These are phyloP conservation scores for Aleiodes testaceus DNA, from an alignment of 2,888 invertebrate genomes.

Conservation along the genomic window DNA sequence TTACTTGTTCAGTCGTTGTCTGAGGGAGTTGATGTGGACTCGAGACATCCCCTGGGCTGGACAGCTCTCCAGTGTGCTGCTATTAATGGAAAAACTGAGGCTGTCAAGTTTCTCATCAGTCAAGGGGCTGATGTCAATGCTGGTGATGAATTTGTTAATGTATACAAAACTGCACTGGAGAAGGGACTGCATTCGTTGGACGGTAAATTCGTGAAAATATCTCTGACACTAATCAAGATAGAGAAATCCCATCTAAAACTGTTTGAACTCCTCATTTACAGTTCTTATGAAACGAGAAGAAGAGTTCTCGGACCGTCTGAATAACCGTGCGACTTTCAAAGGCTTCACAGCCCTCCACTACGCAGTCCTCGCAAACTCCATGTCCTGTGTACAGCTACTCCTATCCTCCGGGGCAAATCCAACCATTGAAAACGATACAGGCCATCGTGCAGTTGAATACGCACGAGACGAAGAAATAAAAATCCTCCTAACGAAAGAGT, in stretches of 20 bases:
- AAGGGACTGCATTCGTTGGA: conserved; percentile 83
- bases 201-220: too few relatives aligned
- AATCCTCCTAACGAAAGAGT: conserved; percentile 77
- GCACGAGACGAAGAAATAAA: conserved; percentile 79
- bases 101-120: conserved; percentile 78
- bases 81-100: conserved; percentile 81
- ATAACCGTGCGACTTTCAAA: conserved; percentile 83
- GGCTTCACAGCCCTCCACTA: conserved; percentile 94
- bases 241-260: too few relatives aligned
- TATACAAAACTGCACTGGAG: conserved; percentile 79
- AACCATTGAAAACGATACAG: conserved; percentile 83
- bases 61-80: conserved; percentile 89
- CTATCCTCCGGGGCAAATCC: conserved; percentile 85
- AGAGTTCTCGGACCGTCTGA: conserved; percentile 84
- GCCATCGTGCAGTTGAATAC: conserved; percentile 84
- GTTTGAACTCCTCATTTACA: conserved; percentile 56
- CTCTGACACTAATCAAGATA: too few relatives aligned
- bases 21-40: conserved; percentile 78
- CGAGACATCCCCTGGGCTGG: conserved; percentile 87
- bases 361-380: conserved; percentile 85
- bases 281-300: conserved; percentile 83
- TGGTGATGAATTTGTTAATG: conserved; percentile 84
- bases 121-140: conserved; percentile 87
- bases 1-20: conserved; percentile 69
- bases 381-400: conserved; percentile 78